A percentile compares a stretch with the other conserved stretches of the same genome.
Conservation (phyloP, 2,888 invertebrate species). For the Plebejus argus region DNA sequence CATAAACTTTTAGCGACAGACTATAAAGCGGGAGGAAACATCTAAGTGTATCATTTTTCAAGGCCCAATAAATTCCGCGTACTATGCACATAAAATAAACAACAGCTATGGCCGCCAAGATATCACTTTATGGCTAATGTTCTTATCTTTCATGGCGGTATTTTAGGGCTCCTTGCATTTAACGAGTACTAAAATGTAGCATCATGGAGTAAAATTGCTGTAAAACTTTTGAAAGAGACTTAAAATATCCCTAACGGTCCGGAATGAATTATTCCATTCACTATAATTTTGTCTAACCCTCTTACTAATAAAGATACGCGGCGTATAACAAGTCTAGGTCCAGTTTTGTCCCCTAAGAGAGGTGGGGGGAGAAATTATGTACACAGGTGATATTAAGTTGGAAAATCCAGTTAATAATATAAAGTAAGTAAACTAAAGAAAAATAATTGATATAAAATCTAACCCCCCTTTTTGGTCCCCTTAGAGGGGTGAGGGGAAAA, state of each 20-base stretch:
- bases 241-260: constrained; percentile 36
- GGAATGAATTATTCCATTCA: not conserved
- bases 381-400: no score
- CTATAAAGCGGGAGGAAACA: constrained; percentile 44
- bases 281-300: not conserved
- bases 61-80: constrained; percentile 13
- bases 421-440: no score
- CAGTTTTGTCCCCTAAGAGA: no score
- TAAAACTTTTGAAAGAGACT: constrained; percentile 31
- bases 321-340: no score
- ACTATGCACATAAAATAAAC: constrained; percentile 40
- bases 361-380: no score
- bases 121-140: constrained; percentile 59
- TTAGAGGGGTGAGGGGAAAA: no score
- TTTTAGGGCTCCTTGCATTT: constrained; percentile 30
- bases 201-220: constrained; percentile 28
- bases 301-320: not conserved
- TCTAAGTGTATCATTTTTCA: constrained; percentile 43
- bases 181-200: constrained; percentile 27
- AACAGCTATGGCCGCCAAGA: constrained; percentile 46
- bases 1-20: not conserved
- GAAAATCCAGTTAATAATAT: no score
- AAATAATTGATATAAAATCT: no score
- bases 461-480: no score
- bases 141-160: constrained; percentile 60